Conservation (phyloP, 2,797 vertebrate species). For the Betta splendens region DNA sequence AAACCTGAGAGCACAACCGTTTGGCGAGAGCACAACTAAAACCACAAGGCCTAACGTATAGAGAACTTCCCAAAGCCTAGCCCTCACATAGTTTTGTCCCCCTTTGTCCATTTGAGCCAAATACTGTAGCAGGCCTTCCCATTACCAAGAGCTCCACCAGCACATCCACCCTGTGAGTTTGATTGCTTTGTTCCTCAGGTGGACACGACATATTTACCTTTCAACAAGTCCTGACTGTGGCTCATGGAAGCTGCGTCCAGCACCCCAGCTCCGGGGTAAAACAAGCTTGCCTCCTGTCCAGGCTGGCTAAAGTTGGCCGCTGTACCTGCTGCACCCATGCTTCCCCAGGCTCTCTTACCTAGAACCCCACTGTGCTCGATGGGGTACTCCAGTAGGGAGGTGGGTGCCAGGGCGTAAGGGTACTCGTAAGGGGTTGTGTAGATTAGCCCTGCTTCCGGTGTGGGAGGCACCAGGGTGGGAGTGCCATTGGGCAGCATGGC, state of each 20-base stretch:
- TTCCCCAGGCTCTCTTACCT: slow-evolving; percentile 85
- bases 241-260: slow-evolving; percentile 79
- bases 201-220: slow-evolving; percentile 88
- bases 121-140: slow-evolving; percentile 52
- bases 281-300: slow-evolving; percentile 81
- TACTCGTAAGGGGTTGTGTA: slow-evolving; percentile 87
- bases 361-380: slow-evolving; percentile 87
- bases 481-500: slow-evolving; percentile 84
- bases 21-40: slow-evolving; percentile 53
- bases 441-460: slow-evolving; percentile 84
- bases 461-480: slow-evolving; percentile 83
- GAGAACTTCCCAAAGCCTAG: slow-evolving; percentile 47
- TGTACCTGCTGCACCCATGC: slow-evolving; percentile 72
- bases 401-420: slow-evolving; percentile 86
- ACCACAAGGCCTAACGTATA: slow-evolving; percentile 44
- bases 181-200: slow-evolving; percentile 75
- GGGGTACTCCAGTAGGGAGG: slow-evolving; percentile 88
- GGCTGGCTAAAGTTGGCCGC: slow-evolving; percentile 74
- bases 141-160: slow-evolving; percentile 61
- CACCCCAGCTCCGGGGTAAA: slow-evolving; percentile 80
- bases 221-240: slow-evolving; percentile 85
- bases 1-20: slow-evolving; percentile 68
- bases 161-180: slow-evolving; percentile 71
- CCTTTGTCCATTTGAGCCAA: slow-evolving; percentile 67
- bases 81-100: slow-evolving; percentile 46